Evolutionary conservation across 2,888 invertebrate genomes (phyloP).

Genomic region (Danaus chrysippus): DNA sequence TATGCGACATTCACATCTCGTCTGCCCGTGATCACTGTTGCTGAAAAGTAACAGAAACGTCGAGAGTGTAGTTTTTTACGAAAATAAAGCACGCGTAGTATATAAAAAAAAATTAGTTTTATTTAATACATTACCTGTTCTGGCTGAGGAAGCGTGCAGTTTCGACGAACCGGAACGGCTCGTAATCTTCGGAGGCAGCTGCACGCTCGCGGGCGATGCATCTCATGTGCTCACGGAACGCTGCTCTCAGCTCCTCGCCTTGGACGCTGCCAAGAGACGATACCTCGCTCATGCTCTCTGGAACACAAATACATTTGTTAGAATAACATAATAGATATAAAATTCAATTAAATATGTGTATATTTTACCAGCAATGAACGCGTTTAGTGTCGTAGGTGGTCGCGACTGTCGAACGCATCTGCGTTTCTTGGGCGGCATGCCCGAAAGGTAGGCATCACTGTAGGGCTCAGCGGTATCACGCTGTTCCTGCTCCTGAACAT

Average conservation of each 20-base stretch:
- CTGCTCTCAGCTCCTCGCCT: conserved; percentile 37
- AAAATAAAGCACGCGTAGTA: too few relatives aligned
- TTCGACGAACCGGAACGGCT: conserved; percentile 44
- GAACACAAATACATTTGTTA: neutral
- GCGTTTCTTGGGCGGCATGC: conserved; percentile 93
- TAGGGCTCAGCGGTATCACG: conserved; percentile 80
- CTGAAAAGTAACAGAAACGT: too few relatives aligned
- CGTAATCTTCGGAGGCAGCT: conserved; percentile 47
- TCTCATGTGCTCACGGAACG: conserved; percentile 58
- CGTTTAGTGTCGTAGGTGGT: conserved; percentile 51
- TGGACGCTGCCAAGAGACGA: conserved; percentile 30
- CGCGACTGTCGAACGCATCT: conserved; percentile 80
- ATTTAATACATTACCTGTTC: conserved; percentile 20
- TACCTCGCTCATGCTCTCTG: conserved; percentile 52
- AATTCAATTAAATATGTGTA: too few relatives aligned
- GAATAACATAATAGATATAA: too few relatives aligned
- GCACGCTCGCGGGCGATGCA: conserved; percentile 46
- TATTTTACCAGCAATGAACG: conserved; percentile 49
- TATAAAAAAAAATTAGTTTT: too few relatives aligned
- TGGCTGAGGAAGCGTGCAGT: conserved; percentile 49
- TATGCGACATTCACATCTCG: too few relatives aligned
- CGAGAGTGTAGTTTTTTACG: too few relatives aligned
- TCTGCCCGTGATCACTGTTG: too few relatives aligned
- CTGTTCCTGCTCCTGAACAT: conserved; percentile 85
- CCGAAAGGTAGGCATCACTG: conserved; percentile 94